Evolutionary conservation across 37 sponge, comb jelly and placozoan species (phyloP), one percentile per base, ranked within the genome.

Genomic region (Agelas oroides): DNA sequence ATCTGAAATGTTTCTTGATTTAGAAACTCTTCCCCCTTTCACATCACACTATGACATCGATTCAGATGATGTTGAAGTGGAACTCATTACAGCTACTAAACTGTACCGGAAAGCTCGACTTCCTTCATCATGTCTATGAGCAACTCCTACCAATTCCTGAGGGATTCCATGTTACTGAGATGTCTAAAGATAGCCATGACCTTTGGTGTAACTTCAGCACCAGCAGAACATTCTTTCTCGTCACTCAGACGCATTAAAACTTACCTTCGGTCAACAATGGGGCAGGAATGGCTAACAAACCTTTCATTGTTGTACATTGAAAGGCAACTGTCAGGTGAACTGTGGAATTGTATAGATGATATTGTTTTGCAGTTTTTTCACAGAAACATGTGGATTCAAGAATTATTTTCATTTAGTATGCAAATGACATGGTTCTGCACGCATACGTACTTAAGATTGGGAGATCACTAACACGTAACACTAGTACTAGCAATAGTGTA

Each of bases 181-280:
- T 71, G 72, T 52, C 39, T 40, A 20, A 40, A 71, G 72, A 71
- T 71, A 71, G 72, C 72, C 39, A 32, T 31, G 72, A 71, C 72
- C 18, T 40, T 71, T 28, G 72, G 76, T 28, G 56, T 75, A 17
- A 71, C 30, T 18, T 71, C 72, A 15, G 72, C 72, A 28, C 35
- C 72, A 17, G 72, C 72, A 40, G 38, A 71, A 71, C 35, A 52
- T 20, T 40, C 52, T 34, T 71, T 71, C 68, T 71, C 72, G 12
- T 71, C 72, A 23, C 72, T 71, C 39, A 12, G 41, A 32, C 35
- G 72, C 21, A 31, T 71, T 18, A 71, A 71, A 35, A 71, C 72
- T 13, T 71, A 71, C 39, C 72, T 71, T 15, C 72, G 72, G 17
- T 71, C 40, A 28, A 71, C 41, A 23, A 71, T 71, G 72, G 16